phyloP scores from a whole-genome alignment of 2,113 vertebrate genomes.

The Brachionichthys hirsutus region DNA sequence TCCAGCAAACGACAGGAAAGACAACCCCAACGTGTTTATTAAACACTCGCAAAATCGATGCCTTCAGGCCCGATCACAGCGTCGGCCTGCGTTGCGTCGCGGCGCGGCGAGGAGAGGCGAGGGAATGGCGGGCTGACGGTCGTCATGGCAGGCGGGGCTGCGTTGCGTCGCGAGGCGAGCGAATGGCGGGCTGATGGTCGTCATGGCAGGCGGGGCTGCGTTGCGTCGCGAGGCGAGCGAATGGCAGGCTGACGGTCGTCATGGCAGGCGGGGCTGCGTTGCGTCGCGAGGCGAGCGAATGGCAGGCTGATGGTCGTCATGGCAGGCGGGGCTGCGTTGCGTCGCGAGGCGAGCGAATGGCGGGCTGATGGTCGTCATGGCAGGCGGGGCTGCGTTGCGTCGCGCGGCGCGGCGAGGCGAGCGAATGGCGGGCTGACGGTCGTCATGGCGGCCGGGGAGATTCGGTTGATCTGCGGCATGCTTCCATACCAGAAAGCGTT shows the following conservation, averaged over 20 bases:
- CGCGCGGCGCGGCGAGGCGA: too few relatives aligned
- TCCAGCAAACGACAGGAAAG: conserved; percentile 39
- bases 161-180: too few relatives aligned
- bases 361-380: not conserved
- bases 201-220: not conserved
- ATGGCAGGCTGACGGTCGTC: not conserved
- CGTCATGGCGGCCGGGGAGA: not conserved
- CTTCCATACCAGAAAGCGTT: not conserved
- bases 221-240: not conserved
- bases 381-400: not conserved
- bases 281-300: not conserved
- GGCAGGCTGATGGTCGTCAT: not conserved
- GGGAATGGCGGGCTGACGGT: not conserved
- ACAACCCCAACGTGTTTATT: conserved; percentile 42
- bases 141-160: not conserved
- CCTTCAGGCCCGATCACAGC: conserved; percentile 16
- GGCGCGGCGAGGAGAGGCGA: too few relatives aligned
- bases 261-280: not conserved
- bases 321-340: not conserved
- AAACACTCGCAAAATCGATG: conserved; percentile 50
- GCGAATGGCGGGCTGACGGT: not conserved
- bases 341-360: not conserved
- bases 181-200: not conserved
- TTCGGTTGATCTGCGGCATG: not conserved
- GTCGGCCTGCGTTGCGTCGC: not conserved